Evolutionary conservation across 2,888 invertebrate species (phyloP), one percentile per base, ranked within the genome.

Genomic region (Apamea sordens): DNA sequence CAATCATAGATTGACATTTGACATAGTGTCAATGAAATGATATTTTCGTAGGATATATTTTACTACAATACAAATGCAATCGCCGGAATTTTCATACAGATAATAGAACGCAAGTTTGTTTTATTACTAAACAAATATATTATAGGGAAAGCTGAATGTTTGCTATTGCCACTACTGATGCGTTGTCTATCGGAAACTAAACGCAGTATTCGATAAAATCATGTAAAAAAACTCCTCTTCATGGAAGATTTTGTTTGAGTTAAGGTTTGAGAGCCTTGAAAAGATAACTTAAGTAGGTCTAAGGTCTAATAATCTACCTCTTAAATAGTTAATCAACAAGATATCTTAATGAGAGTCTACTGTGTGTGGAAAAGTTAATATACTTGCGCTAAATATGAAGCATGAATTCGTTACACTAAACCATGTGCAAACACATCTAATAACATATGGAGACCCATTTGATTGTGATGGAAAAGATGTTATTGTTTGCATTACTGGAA

Each of bases 401-500:
- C 88, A 90, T 83, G 80, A 92, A 71, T 90, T 84, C 77, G 86
- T 91, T 84, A 90, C 79, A 81, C 95, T 98, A 1, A 98, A 98
- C 91, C 96, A 97, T 61, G 97, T 98, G 64, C 97, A 98, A 77
- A 98, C 98, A 0, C 98, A 98, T 89, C 94, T 99, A 18, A 94
- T 98, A 76, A 98, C 98, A 10, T 98, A 97, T 96, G 99, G 98
- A 32, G 97, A 98, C 89, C 98, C 98, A 86, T 97, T 97, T 71
- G 92, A 94, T 77, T 91, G 96, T 56, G 93, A 96, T 32, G 97
- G 97, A 63, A 96, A 97, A 84, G 97, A 98, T 93, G 92, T 99
- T 18, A 97, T 98, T 67, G 90, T 99, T 68, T 97, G 98, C 84
- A 97, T 99, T 85, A 98, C 98, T 47, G 99, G 99, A 53, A 99